Base-by-base conservation (phyloP, 2,888 invertebrate genomes). In the Iphiclides podalirius region DNA sequence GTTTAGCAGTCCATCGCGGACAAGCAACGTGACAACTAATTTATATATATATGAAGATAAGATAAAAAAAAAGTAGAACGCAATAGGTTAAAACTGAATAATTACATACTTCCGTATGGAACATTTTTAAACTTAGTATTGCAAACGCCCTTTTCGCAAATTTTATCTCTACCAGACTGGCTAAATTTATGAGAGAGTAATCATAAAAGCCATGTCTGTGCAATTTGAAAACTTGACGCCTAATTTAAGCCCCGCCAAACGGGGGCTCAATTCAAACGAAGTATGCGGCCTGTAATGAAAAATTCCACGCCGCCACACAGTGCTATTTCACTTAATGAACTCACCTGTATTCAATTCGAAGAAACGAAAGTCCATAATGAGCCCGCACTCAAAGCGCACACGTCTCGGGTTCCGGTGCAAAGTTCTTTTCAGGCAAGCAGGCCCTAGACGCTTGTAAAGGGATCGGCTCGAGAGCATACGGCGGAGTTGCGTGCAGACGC, bases 301-400 rank as follows among this genome's bases (percentile, higher is more conserved):
- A 87, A 86, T 86, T 83, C 85, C 79, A 72, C 69, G 64, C 63
- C 65, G 59, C 57, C 65, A 64, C 59, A 60, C 61, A 57, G 57
- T 47, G 57, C 55, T 53, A 54, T 61, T 77, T 60, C 64, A 56
- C 59, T 62, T 72, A 72, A 72, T 67, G 77, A 81, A 75, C 73
- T 67, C 70, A 63, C 72, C 66, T 66, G 66, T 67, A 70, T 72
- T 72, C 70, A 72, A 75, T 74, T 70, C 74, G 69, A 71, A 64
- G 65, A 66, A 67, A 69, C 69, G 67, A 67, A 66, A 68, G 64
- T 64, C 70, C 59, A 66, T 76, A 79, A 78, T 76, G 74, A 82
- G 77, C 80, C 67, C 70, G 65, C 67, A 70, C 75, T 78, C 72
- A 72, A 71, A 70, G 74, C 76, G 68, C 70, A 67, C 65, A 72